Evolutionary conservation across 2,888 invertebrate species (phyloP), one percentile per base, ranked within the genome.

Genomic region (Itoplectis maculator): DNA sequence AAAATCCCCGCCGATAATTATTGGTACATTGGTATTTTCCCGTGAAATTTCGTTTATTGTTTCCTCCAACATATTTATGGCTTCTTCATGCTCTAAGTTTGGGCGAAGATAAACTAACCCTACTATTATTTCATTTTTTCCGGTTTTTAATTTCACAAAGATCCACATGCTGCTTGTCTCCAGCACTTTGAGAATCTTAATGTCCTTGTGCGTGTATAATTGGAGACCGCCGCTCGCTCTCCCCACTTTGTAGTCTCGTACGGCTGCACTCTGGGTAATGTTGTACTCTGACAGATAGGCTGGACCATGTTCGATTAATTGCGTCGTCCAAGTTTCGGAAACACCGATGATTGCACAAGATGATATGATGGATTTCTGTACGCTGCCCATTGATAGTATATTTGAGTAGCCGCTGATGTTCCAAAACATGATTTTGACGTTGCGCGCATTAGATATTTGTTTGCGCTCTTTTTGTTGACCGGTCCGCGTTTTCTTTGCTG

Each of bases 361-460:
- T 45, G 45, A 8, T 45, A 45, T 45, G 45, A 45, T 45, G 45
- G 45, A 45, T 45, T 45, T 45, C 13, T 45, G 45, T 11, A 45
- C 13, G 45, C 45, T 3, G 45, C 45, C 13, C 45, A 45, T 45
- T 45, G 45, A 45, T 1, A 45, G 45, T 45, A 45, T 45, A 45
- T 45, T 45, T 3, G 45, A 45, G 45, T 45, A 45, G 13, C 45
- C 45, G 45, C 45, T 45, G 45, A 13, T 45, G 45, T 45, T 8
- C 45, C 45, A 45, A 45, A 45, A 45, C 45, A 45, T 45, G 45
- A 45, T 45, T 45, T 45, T 45, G 45, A 45, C 45, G 45, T 45
- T 45, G 45, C 45, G 45, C 13, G 45, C 45, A 45, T 45, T 45
- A 45, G 9, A 45, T 45, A 13, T 45, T 45, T 45, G 45, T 45